Evolutionary conservation across 2,797 vertebrate species (phyloP), one percentile per base, ranked within the genome.

Genomic region (Threskiornis aethiopicus): DNA sequence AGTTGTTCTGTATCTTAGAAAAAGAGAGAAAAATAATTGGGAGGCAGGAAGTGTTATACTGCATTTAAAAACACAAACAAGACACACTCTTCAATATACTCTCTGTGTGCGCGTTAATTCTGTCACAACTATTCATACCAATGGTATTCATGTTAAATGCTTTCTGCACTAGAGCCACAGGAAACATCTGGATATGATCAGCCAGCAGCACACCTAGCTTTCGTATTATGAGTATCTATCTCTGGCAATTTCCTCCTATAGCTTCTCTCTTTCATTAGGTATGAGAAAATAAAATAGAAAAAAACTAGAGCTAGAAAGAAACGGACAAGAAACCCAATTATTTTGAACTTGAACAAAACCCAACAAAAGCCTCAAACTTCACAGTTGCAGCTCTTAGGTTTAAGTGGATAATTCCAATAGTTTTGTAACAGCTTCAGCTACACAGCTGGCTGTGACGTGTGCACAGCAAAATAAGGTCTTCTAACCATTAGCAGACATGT

Each of bases 1-100:
- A 97, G 94, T 98, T 98, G 95, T 89, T 98, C 84, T 98, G 98
- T 97, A 98, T 98, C 98, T 98, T 90, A 76, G 94, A 95, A 89
- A 88, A 80, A 93, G 55, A 90, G 54, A 82, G 87, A 91, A 97
- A 93, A 84, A 72, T 17, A 88, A 26, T 19, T 76, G 12, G 13
- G 31, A 88, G 18, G 37, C 22, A 82, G 41, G 46, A 82, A 92
- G 16, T 35, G 10, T 83, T 88, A 51, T 4, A 39, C 0, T 14
- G 10, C 26, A 76, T 79, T 75, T 39, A 41, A 49, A 73, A 81
- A 66, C 47, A 44, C 69, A 58, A 39, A 13, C 9, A 35, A 73
- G 35, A 72, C 16, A 57, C 62, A 31, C 14, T 77, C 16, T 78
- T 73, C 41, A 69, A 20, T 39, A 65, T 35, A 62, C 25, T 65